phyloP scores from a whole-genome alignment of 1,140 invertebrate species.

The Aleiodes sp. region DNA sequence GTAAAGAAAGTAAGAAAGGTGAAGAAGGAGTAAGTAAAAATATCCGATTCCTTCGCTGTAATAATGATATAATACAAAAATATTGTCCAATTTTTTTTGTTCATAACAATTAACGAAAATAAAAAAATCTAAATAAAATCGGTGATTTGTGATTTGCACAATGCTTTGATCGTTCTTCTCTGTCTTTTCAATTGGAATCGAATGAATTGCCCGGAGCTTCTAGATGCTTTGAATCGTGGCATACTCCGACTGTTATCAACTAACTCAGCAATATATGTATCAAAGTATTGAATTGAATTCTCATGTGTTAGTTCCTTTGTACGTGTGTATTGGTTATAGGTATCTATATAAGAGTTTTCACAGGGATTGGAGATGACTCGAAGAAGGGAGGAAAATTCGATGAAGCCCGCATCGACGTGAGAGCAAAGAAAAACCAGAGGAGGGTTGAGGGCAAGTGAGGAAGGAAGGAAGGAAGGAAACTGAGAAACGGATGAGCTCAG shows the following conservation, averaged over 20 bases:
- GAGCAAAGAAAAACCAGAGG: background rate
- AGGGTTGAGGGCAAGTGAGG: background rate
- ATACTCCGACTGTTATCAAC: background rate
- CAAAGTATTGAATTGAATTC: background rate
- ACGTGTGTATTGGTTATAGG: background rate
- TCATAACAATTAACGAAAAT: too few relatives aligned
- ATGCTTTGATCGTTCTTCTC: background rate
- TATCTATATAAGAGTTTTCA: conserved; percentile 6
- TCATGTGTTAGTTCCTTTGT: background rate
- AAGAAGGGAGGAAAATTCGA: background rate
- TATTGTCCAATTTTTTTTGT: too few relatives aligned
- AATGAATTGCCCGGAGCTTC: background rate
- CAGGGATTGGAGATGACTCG: background rate
- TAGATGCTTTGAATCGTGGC: background rate
- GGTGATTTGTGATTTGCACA: conserved; percentile 1
- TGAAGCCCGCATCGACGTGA: conserved; percentile 10
- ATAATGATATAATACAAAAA: too few relatives aligned
- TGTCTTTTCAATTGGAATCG: background rate
- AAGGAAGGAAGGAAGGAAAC: conserved; percentile 17
- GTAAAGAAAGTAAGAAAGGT: too few relatives aligned
- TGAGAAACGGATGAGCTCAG: conserved; percentile 9
- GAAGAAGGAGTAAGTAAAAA: too few relatives aligned
- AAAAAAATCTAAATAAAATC: too few relatives aligned
- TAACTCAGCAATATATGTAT: background rate
- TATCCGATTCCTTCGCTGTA: too few relatives aligned